These are phyloP conservation scores for Callorhinus ursinus DNA, from an alignment of 2,113 vertebrate genomes.

Conservation along the genomic window DNA sequence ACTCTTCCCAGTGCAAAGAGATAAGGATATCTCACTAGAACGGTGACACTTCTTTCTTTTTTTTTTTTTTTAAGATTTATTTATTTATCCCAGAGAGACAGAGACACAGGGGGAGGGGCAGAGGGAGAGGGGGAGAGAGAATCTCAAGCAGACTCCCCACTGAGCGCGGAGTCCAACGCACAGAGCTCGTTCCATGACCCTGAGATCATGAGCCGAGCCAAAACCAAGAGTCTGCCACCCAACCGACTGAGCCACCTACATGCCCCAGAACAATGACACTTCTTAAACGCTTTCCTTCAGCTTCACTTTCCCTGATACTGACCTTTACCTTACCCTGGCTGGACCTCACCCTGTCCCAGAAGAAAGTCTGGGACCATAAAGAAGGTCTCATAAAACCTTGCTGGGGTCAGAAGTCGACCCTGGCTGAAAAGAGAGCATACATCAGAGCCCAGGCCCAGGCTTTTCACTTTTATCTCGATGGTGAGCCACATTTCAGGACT, in stretches of 20 bases:
- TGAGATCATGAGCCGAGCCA: not conserved
- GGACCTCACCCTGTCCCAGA: not conserved
- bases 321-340: not conserved
- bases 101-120: not conserved
- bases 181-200: not conserved
- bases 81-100: not conserved
- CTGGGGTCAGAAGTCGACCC: not conserved
- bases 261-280: not conserved
- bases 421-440: not conserved
- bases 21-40: not conserved
- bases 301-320: not conserved
- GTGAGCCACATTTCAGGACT: not conserved
- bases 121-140: not conserved
- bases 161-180: not conserved
- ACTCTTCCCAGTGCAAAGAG: not conserved
- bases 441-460: not conserved
- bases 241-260: not conserved
- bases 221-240: not conserved
- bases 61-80: not conserved
- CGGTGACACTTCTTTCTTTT: not conserved
- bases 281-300: not conserved
- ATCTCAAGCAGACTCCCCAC: not conserved
- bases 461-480: not conserved
- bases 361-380: conserved; percentile 3
- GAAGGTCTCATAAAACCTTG: not conserved